phyloP scores from a whole-genome alignment of 2,113 vertebrate species.

The Sinocyclocheilus anophthalmus region DNA sequence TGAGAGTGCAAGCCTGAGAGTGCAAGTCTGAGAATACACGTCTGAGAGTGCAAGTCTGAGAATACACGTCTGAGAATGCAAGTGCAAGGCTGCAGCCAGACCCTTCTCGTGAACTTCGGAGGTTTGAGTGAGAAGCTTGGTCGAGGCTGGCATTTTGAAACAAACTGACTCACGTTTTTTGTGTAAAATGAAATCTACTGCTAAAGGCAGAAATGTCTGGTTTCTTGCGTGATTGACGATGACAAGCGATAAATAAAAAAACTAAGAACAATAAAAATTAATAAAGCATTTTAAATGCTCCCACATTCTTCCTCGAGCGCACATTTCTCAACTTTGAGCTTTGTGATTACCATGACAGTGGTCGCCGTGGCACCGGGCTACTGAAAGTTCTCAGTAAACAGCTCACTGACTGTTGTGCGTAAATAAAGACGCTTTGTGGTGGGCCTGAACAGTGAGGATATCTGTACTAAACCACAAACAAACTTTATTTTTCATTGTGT shows the following conservation, averaged over 20 bases:
- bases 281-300: neutral
- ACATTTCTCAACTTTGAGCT: conserved; percentile 30
- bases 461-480: conserved; percentile 2
- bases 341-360: conserved; percentile 52
- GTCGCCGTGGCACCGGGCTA: neutral
- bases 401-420: conserved; percentile 60
- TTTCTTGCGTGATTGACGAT: neutral
- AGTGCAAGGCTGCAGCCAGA: too few relatives aligned
- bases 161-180: neutral
- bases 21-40: too few relatives aligned
- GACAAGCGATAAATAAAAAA: neutral
- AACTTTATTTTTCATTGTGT: neutral
- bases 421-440: too few relatives aligned
- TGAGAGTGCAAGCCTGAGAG: too few relatives aligned
- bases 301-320: neutral
- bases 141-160: conserved; percentile 65
- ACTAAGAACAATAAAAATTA: neutral
- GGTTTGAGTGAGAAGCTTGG: conserved; percentile 29
- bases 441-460: neutral
- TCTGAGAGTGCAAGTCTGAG: too few relatives aligned
- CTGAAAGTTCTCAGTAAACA: conserved; percentile 24
- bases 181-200: neutral
- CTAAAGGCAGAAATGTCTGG: neutral
- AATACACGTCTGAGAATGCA: too few relatives aligned
- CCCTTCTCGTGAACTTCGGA: conserved; percentile 44